Base-by-base conservation (phyloP, 64 coral and sea anemone species). In the Exaiptasia diaphana region DNA sequence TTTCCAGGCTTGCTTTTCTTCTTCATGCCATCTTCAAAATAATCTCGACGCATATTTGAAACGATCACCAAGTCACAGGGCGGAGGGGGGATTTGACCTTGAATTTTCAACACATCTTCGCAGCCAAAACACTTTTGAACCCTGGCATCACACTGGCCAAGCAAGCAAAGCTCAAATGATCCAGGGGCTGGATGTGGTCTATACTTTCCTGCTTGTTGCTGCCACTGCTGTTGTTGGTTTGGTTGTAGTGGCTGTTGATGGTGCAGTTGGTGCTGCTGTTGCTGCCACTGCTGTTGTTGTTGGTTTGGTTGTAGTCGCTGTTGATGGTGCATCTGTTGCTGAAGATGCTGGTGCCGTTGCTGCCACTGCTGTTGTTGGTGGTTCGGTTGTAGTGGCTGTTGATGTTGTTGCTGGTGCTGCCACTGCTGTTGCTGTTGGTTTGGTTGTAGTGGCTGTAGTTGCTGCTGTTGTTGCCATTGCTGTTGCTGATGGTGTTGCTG, bases 61-160 rank as follows among this genome's bases (percentile, higher is more conserved):
- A 80, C 43, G 22, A 89, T 81, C 23, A 89, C 86, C 15, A 90
- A 32, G 25, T 90, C 87, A 75, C 67, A 17, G 12, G 87, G 87
- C 14, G 77, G 14, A 9, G 67, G 40, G 38, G 87, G 87, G 53
- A 56, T 56, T 56, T 56, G 10, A 4, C 1, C 53, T n/a, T 56
- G 11, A 5, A 46, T 41, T 40, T 89, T 89, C 29, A 89, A 55
- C 67, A 80, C 18, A 27, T 89, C 46, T 9, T 60, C 68, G 64
- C 78, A 90, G 23, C 78, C 68, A 21, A 82, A 75, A 57, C 87
- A 76, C 20, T 90, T 80, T 54, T 81, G 80, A 4, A 82, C 87
- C 14, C 56, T 28, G 17, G 68, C 36, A 34, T 41, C 41, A 37
- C 78, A 90, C 15, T 74, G 61, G 4, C 43, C 27, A 4, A 90